Conservation (phyloP, 2,888 invertebrate genomes). For the Pyrrhia umbra region DNA sequence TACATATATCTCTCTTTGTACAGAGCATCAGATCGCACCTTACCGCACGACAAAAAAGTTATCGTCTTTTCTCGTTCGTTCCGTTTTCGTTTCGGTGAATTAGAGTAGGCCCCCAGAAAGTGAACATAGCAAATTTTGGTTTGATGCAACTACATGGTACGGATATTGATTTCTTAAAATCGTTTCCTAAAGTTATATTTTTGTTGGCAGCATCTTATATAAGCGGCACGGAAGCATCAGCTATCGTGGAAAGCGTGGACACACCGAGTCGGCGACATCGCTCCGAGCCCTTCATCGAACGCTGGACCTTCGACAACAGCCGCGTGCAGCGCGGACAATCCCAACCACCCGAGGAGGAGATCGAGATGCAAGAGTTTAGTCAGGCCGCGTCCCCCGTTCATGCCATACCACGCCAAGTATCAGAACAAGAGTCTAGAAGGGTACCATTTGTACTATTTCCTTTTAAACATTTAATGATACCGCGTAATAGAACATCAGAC, state of each 20-base stretch:
- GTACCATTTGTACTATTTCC: not conserved
- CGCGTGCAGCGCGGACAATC: conserved; percentile 49
- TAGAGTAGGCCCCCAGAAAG: too few species aligned
- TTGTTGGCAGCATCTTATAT: conserved; percentile 70
- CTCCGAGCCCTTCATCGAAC: conserved; percentile 65
- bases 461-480: not conserved
- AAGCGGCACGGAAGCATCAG: conserved; percentile 67
- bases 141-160: too few species aligned
- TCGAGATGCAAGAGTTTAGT: conserved; percentile 19
- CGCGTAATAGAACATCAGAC: not conserved
- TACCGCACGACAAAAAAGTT: too few species aligned
- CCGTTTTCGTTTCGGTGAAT: too few species aligned
- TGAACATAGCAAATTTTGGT: too few species aligned
- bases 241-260: conserved; percentile 11
- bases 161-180: too few species aligned
- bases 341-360: not conserved
- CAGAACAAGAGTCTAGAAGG: not conserved
- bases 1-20: too few species aligned
- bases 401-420: not conserved
- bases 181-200: not conserved
- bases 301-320: conserved; percentile 77
- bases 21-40: too few species aligned
- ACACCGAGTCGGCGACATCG: conserved; percentile 49
- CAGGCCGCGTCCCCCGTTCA: not conserved
- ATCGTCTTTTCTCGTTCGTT: too few species aligned